These are phyloP conservation scores for Lepidurus packardi DNA, from an alignment of 1,140 invertebrate species.

Conservation along the genomic window DNA sequence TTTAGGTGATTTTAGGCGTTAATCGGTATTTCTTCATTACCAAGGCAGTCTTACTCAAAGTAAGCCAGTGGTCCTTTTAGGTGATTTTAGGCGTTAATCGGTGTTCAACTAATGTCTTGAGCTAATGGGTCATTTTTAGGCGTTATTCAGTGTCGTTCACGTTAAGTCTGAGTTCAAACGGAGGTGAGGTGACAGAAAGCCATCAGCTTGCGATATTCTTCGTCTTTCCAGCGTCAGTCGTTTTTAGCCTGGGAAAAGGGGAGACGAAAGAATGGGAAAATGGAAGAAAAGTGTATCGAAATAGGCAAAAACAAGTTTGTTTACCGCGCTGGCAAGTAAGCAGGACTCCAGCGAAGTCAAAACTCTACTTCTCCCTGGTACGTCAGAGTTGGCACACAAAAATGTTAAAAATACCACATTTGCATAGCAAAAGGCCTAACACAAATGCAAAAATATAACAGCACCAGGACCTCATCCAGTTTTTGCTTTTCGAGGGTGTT, in stretches of 20 bases:
- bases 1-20: no score
- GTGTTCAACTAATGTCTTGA: no score
- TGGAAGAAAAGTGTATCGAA: not conserved
- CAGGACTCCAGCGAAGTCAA: not conserved
- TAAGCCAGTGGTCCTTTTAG: no score
- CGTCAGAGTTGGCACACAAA: not conserved
- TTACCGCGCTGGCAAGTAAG: not conserved
- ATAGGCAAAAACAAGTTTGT: constrained; percentile 7
- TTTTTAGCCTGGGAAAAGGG: not conserved
- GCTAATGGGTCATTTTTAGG: no score
- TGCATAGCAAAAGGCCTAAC: not conserved
- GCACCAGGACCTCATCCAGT: not conserved
- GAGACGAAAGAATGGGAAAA: not conserved
- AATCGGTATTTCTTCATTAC: no score
- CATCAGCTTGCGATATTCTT: not conserved
- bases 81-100: no score
- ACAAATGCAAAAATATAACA: not conserved
- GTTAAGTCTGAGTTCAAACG: no score
- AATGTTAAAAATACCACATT: constrained; percentile 2
- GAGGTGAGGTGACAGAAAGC: not conserved
- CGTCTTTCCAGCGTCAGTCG: not conserved
- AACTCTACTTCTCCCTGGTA: not conserved
- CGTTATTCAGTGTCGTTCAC: no score
- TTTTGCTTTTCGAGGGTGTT: not conserved
- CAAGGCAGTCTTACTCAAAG: no score